Percentiles rank a stretch among this genome's conserved stretches.
These are phyloP conservation scores for Hafferia zeledoni DNA, from an alignment of 2,797 vertebrate genomes.

Conservation along the genomic window DNA sequence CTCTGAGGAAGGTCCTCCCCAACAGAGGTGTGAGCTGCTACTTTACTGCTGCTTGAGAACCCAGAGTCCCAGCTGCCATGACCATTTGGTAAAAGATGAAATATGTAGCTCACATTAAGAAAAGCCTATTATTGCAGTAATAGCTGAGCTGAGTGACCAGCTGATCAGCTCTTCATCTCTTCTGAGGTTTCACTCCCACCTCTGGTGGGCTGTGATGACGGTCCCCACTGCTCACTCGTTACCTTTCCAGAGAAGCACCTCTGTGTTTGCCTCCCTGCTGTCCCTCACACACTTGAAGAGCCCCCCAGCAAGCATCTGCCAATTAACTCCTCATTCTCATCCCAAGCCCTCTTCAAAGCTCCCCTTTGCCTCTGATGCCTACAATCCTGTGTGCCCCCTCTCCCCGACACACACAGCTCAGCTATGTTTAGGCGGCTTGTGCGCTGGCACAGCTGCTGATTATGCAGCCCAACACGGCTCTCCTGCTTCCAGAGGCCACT, in stretches of 20 bases:
- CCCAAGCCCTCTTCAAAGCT: constrained; percentile 3
- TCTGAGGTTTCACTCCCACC: neutral
- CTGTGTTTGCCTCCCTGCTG: neutral
- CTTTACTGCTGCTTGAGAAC: neutral
- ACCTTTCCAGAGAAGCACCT: neutral
- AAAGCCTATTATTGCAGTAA: constrained; percentile 3
- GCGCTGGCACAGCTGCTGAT: neutral
- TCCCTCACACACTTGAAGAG: neutral
- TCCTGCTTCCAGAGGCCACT: neutral
- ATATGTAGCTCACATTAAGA: neutral
- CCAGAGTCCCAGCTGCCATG: neutral
- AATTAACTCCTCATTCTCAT: constrained; percentile 9
- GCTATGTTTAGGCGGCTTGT: neutral
- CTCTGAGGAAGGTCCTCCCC: neutral
- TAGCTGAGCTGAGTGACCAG: neutral
- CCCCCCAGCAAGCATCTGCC: neutral
- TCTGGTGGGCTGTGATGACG: neutral
- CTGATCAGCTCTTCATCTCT: neutral
- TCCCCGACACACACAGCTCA: rapidly evolving
- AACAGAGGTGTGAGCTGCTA: neutral
- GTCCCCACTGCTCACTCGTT: neutral
- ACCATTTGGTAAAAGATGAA: neutral
- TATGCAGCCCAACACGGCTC: neutral
- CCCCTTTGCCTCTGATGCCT: neutral
- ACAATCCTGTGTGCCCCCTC: neutral